A percentile compares a stretch with the other conserved stretches of the same genome.
phyloP scores from a whole-genome alignment of 1,140 invertebrate species.

The Streblospio benedicti region DNA sequence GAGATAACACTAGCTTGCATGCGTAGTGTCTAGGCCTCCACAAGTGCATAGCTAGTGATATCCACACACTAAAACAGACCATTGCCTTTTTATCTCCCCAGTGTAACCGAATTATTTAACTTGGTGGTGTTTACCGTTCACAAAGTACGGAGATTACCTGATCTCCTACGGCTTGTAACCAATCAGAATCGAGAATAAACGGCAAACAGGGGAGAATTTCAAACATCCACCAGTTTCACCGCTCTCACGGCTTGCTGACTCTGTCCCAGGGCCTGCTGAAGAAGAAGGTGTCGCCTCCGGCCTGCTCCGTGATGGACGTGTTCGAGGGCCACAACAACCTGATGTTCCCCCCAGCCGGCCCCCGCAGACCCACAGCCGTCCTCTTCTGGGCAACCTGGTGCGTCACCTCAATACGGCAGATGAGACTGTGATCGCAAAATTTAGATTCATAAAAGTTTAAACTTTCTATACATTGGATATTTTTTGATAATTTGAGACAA shows the following conservation, averaged over 20 bases:
- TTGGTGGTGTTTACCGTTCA: no score
- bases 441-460: not conserved
- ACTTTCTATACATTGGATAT: not conserved
- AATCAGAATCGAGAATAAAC: no score
- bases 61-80: no score
- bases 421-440: not conserved
- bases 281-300: conserved; percentile 33
- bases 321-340: conserved; percentile 41
- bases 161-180: no score
- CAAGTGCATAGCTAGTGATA: no score
- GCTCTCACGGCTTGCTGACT: not conserved
- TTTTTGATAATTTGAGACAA: not conserved
- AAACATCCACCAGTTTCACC: not conserved
- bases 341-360: conserved; percentile 28
- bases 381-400: conserved; percentile 46
- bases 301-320: conserved; percentile 40
- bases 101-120: no score
- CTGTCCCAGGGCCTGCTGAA: conserved; percentile 33
- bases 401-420: conserved; percentile 6
- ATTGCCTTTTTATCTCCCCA: no score
- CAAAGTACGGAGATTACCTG: no score
- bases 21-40: not conserved
- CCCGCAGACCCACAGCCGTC: conserved; percentile 32
- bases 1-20: no score
- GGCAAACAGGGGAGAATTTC: no score